Evolutionary conservation across 2,888 invertebrate species (phyloP).

Genomic region (Petrophora chlorosata): DNA sequence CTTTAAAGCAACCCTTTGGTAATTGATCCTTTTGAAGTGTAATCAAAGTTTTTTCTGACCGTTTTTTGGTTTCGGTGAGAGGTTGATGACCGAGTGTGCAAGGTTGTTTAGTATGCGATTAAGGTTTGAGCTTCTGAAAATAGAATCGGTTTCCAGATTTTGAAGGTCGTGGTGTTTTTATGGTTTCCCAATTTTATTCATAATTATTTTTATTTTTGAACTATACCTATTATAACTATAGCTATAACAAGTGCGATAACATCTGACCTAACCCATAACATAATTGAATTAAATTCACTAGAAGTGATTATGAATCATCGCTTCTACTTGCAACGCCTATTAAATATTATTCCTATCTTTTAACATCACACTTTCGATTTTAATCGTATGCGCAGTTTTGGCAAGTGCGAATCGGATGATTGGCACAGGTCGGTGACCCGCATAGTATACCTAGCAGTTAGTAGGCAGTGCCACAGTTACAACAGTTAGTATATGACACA

Average conservation of each 20-base stretch:
- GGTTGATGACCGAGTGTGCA: constrained; percentile 11
- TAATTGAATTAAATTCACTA: background rate
- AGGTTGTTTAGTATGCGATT: constrained; percentile 5
- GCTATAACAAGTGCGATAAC: background rate
- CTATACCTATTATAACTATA: no score
- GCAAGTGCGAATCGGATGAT: constrained; percentile 6
- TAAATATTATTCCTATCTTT: constrained; percentile 2
- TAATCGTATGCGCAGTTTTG: constrained; percentile 12
- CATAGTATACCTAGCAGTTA: constrained; percentile 2
- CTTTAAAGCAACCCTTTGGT: constrained; percentile 6
- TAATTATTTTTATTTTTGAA: no score
- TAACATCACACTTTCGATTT: constrained; percentile 22
- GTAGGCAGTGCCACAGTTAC: background rate
- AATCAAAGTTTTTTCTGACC: constrained; percentile 14
- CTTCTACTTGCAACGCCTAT: constrained; percentile 1
- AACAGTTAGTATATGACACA: background rate
- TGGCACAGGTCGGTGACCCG: constrained; percentile 6
- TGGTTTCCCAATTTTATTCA: no score
- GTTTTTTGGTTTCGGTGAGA: constrained; percentile 6
- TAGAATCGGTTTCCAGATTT: background rate
- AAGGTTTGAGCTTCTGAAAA: background rate
- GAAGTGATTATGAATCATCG: background rate
- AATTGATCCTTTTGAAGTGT: constrained; percentile 14
- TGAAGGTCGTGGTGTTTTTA: background rate
- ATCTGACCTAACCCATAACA: background rate